Evolutionary conservation across 2,113 vertebrate genomes (phyloP), one percentile per base, ranked within the genome.

Genomic region (Chascanopsetta lugubris): DNA sequence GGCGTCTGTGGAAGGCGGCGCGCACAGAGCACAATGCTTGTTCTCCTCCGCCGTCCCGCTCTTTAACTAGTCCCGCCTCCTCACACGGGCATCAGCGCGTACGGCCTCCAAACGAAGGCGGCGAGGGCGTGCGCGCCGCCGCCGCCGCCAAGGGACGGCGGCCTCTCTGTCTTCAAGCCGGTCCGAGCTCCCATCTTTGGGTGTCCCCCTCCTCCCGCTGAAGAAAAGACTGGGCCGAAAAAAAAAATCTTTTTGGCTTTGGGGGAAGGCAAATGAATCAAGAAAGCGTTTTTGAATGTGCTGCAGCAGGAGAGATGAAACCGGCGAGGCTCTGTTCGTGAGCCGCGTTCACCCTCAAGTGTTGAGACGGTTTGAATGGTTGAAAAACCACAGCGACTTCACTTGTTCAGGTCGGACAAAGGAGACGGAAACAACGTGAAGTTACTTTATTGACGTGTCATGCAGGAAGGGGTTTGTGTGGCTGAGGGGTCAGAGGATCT

Each of bases 11-110:
- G 17, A 57, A 66, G 34, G 56, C 59, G 59, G 69, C 59, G 5
- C 57, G 50, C 55, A 46, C 49, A 69, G 65, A 65, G 67, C 62
- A 10, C 73, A 69, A 69, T 74, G 59, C 43, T 22, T 29, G 68
- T 87, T 83, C 51, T 75, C 51, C 8, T 55, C 8, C 27, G 57
- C 64, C 58, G 43, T 54, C 56, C 55, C 69, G 50, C 70, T 50
- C 38, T 77, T 61, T 67, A 66, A 59, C 61, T 70, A 45, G 82
- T 78, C 69, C 54, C 50, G 67, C 65, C 62, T 48, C 45, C 69
- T 69, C 53, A 30, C 59, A 61, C 67, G 69, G 45, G 53, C n/a
- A 75, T 72, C 66, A 67, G 34, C 0, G 15, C 38, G 63, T 64
- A 49, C 45, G 47, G 61, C 51, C 56, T 63, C 17, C 43, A 27